phyloP scores from a whole-genome alignment of 1,140 invertebrate species.

The Drosophila carrolli region DNA sequence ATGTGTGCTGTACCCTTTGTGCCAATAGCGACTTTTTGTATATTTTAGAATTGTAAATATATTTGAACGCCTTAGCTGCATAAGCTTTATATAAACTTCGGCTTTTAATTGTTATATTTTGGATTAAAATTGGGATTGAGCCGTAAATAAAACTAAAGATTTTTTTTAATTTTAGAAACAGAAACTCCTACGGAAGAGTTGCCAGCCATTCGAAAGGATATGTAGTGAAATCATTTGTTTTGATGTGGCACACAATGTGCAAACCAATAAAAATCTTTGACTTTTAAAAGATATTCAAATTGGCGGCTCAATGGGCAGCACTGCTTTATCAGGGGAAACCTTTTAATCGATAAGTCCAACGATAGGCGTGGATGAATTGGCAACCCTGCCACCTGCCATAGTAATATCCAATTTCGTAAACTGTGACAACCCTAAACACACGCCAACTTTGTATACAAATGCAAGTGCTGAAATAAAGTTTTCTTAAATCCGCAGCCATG shows the following conservation, averaged over 20 bases:
- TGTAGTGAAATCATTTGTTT: background rate
- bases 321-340: fast-evolving
- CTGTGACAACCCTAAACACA: background rate
- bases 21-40: constrained; percentile 18
- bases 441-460: background rate
- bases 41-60: constrained; percentile 23
- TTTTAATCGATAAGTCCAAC: background rate
- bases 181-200: background rate
- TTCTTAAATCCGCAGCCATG: constrained; percentile 2
- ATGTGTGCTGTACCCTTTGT: constrained; percentile 16
- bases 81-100: constrained; percentile 3
- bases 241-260: background rate
- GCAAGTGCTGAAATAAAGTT: background rate
- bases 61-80: constrained; percentile 15
- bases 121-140: background rate
- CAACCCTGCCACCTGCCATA: background rate
- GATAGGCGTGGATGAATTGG: background rate
- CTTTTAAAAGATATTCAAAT: background rate
- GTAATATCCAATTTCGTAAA: background rate
- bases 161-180: constrained; percentile 9
- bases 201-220: too few species aligned
- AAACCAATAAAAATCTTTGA: background rate
- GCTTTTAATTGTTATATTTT: background rate
- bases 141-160: too few species aligned
- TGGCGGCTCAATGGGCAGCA: background rate